Percentiles rank a stretch among this genome's conserved stretches.
phyloP scores from a whole-genome alignment of 2,888 invertebrate genomes.

The Cephus pulcher region DNA sequence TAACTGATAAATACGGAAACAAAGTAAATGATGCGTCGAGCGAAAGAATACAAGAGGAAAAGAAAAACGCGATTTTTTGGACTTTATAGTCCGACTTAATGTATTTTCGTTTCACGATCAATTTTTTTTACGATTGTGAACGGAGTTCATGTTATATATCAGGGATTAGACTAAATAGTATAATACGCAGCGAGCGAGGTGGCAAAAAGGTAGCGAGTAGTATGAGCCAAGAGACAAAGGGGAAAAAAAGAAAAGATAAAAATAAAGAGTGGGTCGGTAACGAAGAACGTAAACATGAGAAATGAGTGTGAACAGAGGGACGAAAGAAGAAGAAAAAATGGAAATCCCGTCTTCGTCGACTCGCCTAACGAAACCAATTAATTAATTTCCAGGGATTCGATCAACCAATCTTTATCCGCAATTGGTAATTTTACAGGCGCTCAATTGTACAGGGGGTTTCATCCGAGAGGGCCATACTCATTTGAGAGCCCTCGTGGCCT shows the following conservation, averaged over 20 bases:
- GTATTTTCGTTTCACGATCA: conserved; percentile 56
- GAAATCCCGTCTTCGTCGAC: neutral
- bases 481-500: neutral
- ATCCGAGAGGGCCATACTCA: neutral
- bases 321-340: conserved; percentile 1
- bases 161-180: conserved; percentile 65
- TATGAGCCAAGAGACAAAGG: neutral
- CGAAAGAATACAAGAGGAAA: conserved; percentile 14
- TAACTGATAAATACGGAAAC: conserved; percentile 13
- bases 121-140: conserved; percentile 59
- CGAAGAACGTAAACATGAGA: neutral
- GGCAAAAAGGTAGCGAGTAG: conserved; percentile 31
- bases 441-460: neutral
- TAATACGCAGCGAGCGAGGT: conserved; percentile 52
- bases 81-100: conserved; percentile 35
- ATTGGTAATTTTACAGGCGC: neutral
- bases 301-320: neutral
- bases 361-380: neutral
- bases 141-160: conserved; percentile 64
- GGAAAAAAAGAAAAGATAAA: neutral
- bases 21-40: conserved; percentile 14
- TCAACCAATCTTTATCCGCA: neutral
- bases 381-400: neutral
- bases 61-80: conserved; percentile 24
- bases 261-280: conserved; percentile 9